These are phyloP conservation scores for Ischnus inquisitorius DNA, from an alignment of 2,888 invertebrate genomes.

Conservation along the genomic window DNA sequence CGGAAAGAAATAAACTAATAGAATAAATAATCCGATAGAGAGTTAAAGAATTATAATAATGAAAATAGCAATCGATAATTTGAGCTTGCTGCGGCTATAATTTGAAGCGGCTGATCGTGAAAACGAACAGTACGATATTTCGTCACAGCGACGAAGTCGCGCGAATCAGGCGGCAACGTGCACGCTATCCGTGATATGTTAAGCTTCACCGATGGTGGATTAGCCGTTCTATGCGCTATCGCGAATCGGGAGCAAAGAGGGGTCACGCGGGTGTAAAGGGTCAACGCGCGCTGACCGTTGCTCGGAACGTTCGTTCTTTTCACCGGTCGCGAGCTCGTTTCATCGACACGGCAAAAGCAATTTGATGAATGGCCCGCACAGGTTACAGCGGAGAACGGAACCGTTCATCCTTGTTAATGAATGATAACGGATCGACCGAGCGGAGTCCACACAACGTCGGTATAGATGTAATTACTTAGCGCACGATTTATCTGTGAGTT, in stretches of 20 bases:
- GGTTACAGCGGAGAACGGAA: conserved; percentile 17
- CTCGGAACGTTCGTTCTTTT: conserved; percentile 3
- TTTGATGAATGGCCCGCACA: conserved; percentile 48
- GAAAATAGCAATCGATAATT: neutral
- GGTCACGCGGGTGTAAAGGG: conserved; percentile 48
- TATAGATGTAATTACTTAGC: conserved; percentile 39
- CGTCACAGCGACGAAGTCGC: too few species aligned
- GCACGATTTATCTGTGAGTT: conserved; percentile 30
- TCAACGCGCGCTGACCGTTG: conserved; percentile 38
- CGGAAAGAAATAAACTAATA: too few species aligned
- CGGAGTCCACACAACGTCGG: neutral
- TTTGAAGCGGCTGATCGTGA: neutral
- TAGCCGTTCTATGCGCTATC: neutral
- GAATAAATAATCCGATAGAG: neutral
- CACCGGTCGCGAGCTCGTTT: conserved; percentile 8
- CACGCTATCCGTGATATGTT: neutral
- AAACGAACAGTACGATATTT: too few species aligned
- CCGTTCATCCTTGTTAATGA: conserved; percentile 49
- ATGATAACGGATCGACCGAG: conserved; percentile 49
- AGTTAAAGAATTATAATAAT: neutral
- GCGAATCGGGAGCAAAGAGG: conserved; percentile 34
- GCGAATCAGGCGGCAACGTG: too few species aligned
- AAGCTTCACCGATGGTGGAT: neutral
- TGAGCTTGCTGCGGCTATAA: neutral
- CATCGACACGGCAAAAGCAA: conserved; percentile 1